Conservation (phyloP, 2,797 vertebrate genomes). For the Clarias platycephalus region DNA sequence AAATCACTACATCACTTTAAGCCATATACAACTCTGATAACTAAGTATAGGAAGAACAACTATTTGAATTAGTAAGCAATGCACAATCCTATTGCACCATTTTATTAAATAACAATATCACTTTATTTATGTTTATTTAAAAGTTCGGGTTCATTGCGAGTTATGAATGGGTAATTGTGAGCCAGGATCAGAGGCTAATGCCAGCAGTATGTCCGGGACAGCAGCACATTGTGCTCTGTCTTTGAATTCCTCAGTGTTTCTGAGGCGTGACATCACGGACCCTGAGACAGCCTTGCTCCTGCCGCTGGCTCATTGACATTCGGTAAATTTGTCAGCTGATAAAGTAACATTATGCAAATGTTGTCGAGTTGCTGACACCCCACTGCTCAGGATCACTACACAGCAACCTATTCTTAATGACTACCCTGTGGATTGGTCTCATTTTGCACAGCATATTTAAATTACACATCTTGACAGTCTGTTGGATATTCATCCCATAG, state of each 20-base stretch:
- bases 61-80: background rate
- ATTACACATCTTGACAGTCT: background rate
- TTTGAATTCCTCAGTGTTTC: slow-evolving; percentile 39
- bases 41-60: background rate
- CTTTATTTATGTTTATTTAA: background rate
- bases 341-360: slow-evolving; percentile 24
- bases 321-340: slow-evolving; percentile 27
- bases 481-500: background rate
- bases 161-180: slow-evolving; percentile 34
- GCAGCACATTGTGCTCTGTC: slow-evolving; percentile 38
- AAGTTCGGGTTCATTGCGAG: background rate
- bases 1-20: background rate
- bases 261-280: slow-evolving; percentile 39
- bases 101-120: background rate
- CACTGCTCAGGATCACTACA: slow-evolving; percentile 8
- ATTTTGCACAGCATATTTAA: slow-evolving; percentile 8
- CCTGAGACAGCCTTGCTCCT: slow-evolving; percentile 23
- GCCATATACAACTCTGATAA: background rate
- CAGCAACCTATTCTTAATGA: background rate
- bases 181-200: slow-evolving; percentile 20
- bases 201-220: slow-evolving; percentile 2
- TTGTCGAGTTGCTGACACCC: background rate
- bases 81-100: background rate
- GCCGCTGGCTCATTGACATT: slow-evolving; percentile 30
- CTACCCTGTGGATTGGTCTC: background rate